Base-by-base conservation (phyloP, 1,140 invertebrate genomes). In the Pentalonia nigronervosa region DNA sequence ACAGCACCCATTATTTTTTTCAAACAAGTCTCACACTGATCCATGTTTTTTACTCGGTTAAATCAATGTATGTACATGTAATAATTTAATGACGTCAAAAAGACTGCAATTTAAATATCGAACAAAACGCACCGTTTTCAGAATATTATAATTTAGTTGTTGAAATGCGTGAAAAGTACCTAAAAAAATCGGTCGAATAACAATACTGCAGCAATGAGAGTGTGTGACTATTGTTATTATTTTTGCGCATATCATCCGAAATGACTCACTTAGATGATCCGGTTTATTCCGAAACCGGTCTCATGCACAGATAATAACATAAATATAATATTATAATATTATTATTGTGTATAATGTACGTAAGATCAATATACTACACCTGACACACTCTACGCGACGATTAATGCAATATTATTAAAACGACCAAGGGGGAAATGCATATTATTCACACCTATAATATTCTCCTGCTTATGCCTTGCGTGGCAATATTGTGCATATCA, bases 231-330 rank as follows among this genome's bases (percentile, higher is more conserved):
- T 81, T 81, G 9, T 84, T 41, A 41, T 41, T 47, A 47, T 48
- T 88, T 88, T 88, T 30, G 86, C 47, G 11, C 17, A 48, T 50
- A 88, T 48, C 47, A 88, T 48, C 47, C 14, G n/a, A 88, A 88
- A 88, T 88, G 47, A 88, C 47, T 88, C 86, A 88, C n/a, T 76
- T 34, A 76, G 30, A 48, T n/a, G 45, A 87, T 87, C 84, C 20
- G 45, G 86, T 50, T 87, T 88, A 34, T 48, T 88, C n/a, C 30
- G n/a, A 34, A 88, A 88, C 47, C 47, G 47, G 47, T 88, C 17
- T 21, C n/a, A 7, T 76, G 11, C 60, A 76, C 30, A 17, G 34
- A 11, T 41, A 86, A 86, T 47, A 53, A 53, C 21, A 50, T 53
- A 53, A 21, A 20, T 53, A 87, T 45, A 30, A 20, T 47, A 30